These are phyloP conservation scores for Meiosimyza decipiens DNA, from an alignment of 2,888 invertebrate genomes.

Conservation along the genomic window DNA sequence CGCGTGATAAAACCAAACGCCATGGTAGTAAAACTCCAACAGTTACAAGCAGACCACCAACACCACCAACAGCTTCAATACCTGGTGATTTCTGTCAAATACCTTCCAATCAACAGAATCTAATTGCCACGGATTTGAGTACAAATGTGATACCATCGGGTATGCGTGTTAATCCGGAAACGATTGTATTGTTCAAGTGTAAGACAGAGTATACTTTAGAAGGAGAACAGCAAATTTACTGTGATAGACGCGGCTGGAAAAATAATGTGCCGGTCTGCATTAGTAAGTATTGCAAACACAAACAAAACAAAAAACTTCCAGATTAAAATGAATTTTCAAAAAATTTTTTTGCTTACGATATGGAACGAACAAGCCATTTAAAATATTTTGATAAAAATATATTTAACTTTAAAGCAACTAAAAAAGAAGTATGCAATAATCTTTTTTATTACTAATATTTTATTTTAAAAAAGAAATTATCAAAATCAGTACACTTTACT, in stretches of 20 bases:
- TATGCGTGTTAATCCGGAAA: slow-evolving; percentile 13
- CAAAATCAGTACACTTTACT: no score
- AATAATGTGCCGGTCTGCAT: slow-evolving; percentile 1
- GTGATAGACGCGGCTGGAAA: neutral
- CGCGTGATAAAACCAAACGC: no score
- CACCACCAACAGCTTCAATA: neutral
- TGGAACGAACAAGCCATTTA: no score
- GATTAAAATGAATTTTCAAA: no score
- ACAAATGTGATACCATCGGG: neutral
- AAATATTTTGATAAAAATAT: no score
- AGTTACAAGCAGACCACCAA: neutral
- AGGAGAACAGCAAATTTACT: neutral
- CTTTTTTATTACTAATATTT: no score
- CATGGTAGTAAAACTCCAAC: no score
- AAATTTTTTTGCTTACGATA: no score
- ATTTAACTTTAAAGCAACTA: no score
- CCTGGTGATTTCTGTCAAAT: slow-evolving; percentile 12
- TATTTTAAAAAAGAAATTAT: no score
- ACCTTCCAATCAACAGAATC: slow-evolving; percentile 18
- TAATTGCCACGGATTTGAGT: slow-evolving; percentile 7
- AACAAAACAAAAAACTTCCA: no score
- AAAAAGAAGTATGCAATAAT: no score
- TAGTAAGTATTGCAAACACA: slow-evolving; percentile 5
- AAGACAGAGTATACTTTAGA: slow-evolving; percentile 20
- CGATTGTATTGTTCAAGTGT: slow-evolving; percentile 31